Evolutionary conservation across 2,113 vertebrate species (phyloP), one percentile per base, ranked within the genome.

Genomic region (Prinia subflava): DNA sequence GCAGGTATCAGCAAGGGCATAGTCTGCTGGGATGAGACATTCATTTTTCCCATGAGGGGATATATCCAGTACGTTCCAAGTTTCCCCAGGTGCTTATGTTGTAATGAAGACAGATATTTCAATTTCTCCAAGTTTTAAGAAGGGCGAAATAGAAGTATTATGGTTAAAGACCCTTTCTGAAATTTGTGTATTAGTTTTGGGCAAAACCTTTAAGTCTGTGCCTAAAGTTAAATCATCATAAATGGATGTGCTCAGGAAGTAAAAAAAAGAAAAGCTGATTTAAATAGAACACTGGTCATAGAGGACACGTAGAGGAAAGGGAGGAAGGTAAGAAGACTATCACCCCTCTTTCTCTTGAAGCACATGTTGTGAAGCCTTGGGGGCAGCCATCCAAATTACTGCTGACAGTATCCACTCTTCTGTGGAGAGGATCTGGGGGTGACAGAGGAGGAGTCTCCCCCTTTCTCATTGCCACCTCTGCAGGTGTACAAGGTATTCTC

Each of bases 1-100:
- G 97, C 95, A 98, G 97, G 95, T 95, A 96, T 91, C 81, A 52
- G 79, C 76, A 80, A 98, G 96, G 96, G 97, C 96, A 95, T 20
- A 31, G 62, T 83, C 87, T 95, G 81, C 93, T 88, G 55, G 83
- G 92, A 94, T 91, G 47, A 96, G 92, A 96, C 95, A 97, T 97
- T 97, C 90, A 96, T 97, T 97, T 92, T 97, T 96, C 67, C 74
- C 77, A 52, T 93, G 90, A 84, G 70, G 50, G 64, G 50, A 91
- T 93, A 76, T 71, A 81, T 87, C 90, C 82, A 81, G 79, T 62
- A 90, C 15, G 10, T 95, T 87, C 87, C 65, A 94, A 87, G 91
- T 68, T 93, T 97, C 92, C 60, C 82, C 87, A 96, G 92, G 96
- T 96, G 86, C 90, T 95, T 52, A 83, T 62, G 57, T 81, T 44